Evolutionary conservation across 2,113 vertebrate species (phyloP), one percentile per base, ranked within the genome.

Genomic region (Oriolus oriolus): DNA sequence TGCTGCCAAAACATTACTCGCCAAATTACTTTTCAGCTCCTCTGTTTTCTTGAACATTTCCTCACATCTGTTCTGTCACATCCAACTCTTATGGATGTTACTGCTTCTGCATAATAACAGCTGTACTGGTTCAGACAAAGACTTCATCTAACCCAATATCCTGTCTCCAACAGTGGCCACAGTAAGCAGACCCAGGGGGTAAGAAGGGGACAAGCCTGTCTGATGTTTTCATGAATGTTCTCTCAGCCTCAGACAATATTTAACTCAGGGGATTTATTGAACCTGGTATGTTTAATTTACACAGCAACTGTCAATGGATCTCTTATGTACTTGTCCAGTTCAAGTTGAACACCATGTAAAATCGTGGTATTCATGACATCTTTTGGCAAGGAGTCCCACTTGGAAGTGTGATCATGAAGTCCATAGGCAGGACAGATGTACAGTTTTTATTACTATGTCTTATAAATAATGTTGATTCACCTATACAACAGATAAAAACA

Each of bases 1-100:
- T 79, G 64, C 86, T 94, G 94, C 94, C 95, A 94, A 84, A 90
- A 60, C 3, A 1, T 87, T 89, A 87, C 86, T 95, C 78, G 93
- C 93, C 84, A 91, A 84, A 90, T 96, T 90, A 86, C 85, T 94
- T 90, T 83, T 85, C 94, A 75, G 82, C 60, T 81, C 68, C 41
- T 90, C 79, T 88, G 64, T 96, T 95, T 93, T 94, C 92, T 71
- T 89, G 64, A 92, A 82, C 45, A 15, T 88, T 96, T 95, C 85
- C 86, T 88, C 65, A 56, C 93, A 95, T 95, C 96, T 96, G 93
- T 79, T 89, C 84, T 78, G n/a, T 84, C 76, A 86, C 37, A 89
- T 60, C 90, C 56, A 95, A 68, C 60, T 94, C 73, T 86, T 82
- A 53, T 20, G 71, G 68, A 84, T 63, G 64, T 94, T 94, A 60